phyloP scores from a whole-genome alignment of 1,140 invertebrate species.

The Drosophila tsacasi region DNA sequence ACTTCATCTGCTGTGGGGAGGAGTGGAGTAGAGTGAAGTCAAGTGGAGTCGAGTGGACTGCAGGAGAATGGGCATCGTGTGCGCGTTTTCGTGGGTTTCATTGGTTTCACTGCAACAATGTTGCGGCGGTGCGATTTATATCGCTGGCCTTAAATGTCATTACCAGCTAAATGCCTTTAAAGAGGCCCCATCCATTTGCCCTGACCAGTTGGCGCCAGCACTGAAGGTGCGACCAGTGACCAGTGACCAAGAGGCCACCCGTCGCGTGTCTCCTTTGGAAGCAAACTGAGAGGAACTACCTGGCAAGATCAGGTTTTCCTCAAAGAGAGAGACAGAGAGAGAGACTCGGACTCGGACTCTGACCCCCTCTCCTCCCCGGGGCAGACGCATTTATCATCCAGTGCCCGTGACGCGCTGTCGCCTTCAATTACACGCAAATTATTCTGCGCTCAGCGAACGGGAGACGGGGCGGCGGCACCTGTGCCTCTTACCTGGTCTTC shows the following conservation, averaged over 20 bases:
- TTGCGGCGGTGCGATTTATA: constrained; percentile 50
- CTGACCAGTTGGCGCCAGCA: constrained; percentile 56
- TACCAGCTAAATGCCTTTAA: constrained; percentile 77
- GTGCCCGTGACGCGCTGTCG: constrained; percentile 65
- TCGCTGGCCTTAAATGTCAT: constrained; percentile 70
- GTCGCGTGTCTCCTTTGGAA: constrained; percentile 17
- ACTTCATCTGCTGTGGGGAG: constrained; percentile 31
- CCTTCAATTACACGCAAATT: constrained; percentile 80
- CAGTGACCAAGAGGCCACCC: constrained; percentile 24
- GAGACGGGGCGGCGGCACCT: constrained; percentile 53
- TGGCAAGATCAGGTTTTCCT: constrained; percentile 35
- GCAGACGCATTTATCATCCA: constrained; percentile 71
- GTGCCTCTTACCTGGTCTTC: constrained; percentile 27
- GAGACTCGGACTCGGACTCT: background rate
- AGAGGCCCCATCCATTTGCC: constrained; percentile 68
- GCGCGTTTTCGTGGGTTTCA: constrained; percentile 14
- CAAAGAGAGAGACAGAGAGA: background rate
- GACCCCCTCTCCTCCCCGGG: constrained; percentile 13
- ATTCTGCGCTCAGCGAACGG: constrained; percentile 60
- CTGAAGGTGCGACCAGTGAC: constrained; percentile 36
- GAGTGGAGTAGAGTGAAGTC: background rate
- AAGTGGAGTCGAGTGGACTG: background rate
- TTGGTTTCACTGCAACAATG: constrained; percentile 50
- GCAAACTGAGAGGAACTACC: constrained; percentile 3
- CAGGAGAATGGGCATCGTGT: background rate